These are phyloP conservation scores for Caenorhabditis briggsae DNA, from an alignment of 1,140 invertebrate genomes.

Conservation along the genomic window DNA sequence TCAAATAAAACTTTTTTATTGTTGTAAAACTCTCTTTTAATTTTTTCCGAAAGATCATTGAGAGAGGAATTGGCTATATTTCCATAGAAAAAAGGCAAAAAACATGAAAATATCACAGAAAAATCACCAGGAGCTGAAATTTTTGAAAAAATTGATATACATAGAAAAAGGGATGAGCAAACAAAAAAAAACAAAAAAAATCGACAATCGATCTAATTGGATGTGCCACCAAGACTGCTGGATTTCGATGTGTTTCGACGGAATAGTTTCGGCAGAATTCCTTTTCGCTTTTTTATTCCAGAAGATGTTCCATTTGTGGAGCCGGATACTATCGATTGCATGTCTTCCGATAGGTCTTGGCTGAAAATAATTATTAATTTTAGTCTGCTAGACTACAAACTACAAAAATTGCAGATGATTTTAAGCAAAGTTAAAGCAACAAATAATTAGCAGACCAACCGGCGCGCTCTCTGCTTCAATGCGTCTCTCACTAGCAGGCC, in stretches of 20 bases:
- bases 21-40: neutral
- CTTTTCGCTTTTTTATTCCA: constrained; percentile 13
- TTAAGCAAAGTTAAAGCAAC: too few species aligned
- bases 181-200: neutral
- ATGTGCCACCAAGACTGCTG: neutral
- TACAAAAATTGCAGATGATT: too few species aligned
- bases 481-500: too few species aligned
- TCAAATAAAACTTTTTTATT: too few species aligned
- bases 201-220: neutral
- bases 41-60: neutral
- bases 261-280: constrained; percentile 25
- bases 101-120: constrained; percentile 16
- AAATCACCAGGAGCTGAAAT: constrained; percentile 33
- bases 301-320: neutral
- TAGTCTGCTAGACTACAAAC: too few species aligned
- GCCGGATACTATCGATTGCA: constrained; percentile 7
- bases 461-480: too few species aligned
- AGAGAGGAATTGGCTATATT: too few species aligned
- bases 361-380: neutral
- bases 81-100: too few species aligned
- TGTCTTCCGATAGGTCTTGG: neutral
- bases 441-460: too few species aligned
- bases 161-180: neutral
- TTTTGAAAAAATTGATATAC: neutral
- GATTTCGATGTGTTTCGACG: constrained; percentile 29